Conservation (phyloP, 2,113 vertebrate genomes). For the Emydocephalus ijimae region DNA sequence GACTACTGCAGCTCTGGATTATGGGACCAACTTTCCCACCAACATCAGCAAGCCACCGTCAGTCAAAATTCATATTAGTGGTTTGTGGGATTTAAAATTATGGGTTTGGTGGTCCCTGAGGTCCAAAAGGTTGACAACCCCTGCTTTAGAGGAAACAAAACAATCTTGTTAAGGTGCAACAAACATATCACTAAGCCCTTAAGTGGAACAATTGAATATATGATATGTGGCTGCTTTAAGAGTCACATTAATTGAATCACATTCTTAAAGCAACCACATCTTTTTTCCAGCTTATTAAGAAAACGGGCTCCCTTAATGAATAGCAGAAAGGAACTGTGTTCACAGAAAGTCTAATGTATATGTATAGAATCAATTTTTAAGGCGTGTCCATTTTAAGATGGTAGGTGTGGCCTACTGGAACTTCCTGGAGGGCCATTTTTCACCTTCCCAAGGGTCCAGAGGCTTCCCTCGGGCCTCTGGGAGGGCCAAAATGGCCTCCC, state of each 20-base stretch:
- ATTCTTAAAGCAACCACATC: neutral
- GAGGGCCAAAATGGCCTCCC: no score
- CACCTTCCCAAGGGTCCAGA: no score
- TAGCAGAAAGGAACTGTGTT: neutral
- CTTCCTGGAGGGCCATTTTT: no score
- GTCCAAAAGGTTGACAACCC: no score
- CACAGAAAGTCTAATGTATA: neutral
- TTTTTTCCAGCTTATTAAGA: neutral
- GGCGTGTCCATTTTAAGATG: neutral
- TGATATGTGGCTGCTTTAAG: neutral
- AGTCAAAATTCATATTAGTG: no score
- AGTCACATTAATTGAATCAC: neutral
- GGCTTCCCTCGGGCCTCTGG: no score
- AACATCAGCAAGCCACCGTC: no score
- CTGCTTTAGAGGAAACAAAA: neutral
- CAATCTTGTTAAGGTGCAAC: neutral
- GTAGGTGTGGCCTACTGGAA: no score
- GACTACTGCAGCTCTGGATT: no score
- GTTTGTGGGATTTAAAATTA: no score
- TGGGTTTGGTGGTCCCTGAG: no score
- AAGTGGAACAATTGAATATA: neutral
- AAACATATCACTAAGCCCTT: neutral
- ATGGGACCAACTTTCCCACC: no score
- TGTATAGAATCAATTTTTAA: neutral
- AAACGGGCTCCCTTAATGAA: neutral